Percentiles rank a stretch among this genome's conserved stretches.
Conservation (phyloP, 2,888 invertebrate species). For the Carterocephalus palaemon region DNA sequence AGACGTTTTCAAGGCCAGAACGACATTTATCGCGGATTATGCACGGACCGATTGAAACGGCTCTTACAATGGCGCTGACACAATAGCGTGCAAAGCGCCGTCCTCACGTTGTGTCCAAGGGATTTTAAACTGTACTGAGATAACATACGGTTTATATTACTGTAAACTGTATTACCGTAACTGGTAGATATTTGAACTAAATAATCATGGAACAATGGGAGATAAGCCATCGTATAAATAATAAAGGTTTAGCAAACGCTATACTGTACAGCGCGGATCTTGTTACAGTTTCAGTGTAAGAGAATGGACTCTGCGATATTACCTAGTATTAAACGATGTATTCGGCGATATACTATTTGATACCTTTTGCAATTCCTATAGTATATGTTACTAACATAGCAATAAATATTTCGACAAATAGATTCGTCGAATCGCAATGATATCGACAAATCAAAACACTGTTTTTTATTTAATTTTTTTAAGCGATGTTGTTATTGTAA, state of each 20-base stretch:
- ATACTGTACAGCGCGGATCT: constrained; percentile 29
- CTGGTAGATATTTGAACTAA: constrained; percentile 29
- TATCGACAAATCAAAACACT: no score
- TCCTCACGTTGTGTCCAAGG: constrained; percentile 9
- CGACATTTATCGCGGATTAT: constrained; percentile 60
- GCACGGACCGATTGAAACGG: constrained; percentile 34
- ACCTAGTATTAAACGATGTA: no score
- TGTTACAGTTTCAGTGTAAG: constrained; percentile 3
- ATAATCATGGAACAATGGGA: constrained; percentile 39
- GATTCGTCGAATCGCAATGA: no score
- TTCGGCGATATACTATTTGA: no score
- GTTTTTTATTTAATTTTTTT: no score
- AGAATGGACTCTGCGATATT: no score
- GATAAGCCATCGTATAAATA: constrained; percentile 42
- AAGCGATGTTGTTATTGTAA: no score
- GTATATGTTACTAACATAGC: no score
- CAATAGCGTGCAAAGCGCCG: constrained; percentile 28
- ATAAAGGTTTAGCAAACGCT: constrained; percentile 26
- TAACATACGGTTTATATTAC: constrained; percentile 25
- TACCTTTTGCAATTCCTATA: no score
- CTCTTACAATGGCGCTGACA: constrained; percentile 32
- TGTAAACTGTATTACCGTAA: constrained; percentile 21
- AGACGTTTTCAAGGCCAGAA: constrained; percentile 47
- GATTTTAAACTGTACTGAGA: constrained; percentile 14
- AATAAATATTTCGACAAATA: no score